Base-by-base conservation (phyloP, 2,888 invertebrate species). In the Meiosimyza platycephala region DNA sequence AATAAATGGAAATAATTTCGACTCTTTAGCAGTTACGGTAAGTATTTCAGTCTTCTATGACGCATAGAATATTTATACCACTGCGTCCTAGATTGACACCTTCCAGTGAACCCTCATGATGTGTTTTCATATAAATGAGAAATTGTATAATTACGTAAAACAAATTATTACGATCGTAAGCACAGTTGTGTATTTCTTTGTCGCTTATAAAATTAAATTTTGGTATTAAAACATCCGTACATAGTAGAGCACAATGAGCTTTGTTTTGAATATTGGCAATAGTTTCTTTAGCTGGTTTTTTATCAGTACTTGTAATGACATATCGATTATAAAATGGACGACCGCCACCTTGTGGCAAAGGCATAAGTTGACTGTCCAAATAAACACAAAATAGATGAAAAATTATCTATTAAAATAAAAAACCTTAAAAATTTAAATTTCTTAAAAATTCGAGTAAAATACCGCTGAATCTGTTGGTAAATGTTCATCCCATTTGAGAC, bases 401-500 rank as follows among this genome's bases (percentile, higher is more conserved):
- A 74, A 98, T 89, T 77, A 95, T 90, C 93, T 94, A 75, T 75
- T 70, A 70, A 72, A 64, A 70, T 16, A 54, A 33, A 54, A 55
- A 60, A 48, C 12, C 71, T 40, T 51, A 51, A 28, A 3, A 11
- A 60, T 15, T 5, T 6, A 51, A 40, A 33, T 50, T 28, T 55
- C 62, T 22, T n/a, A 48, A 63, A 28, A n/a, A 62, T 18, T 13
- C 15, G 28, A 28, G 28, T 40, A 11, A 71, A 86, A 87, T 87
- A 96, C 93, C 81, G 93, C 93, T 40, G 95, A 92, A 89, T 98
- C 97, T n/a, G 95, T 93, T 15, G 96, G 96, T 78, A 94, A 88
- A 80, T 92, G 91, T 74, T 93, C 92, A 79, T 93, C 93, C 96
- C 96, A 96, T 64, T 91, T 91, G 80, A 93, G 92, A 16, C 92